These are phyloP conservation scores for Eulemur coronatus DNA, from an alignment of 2,797 vertebrate genomes.

Conservation along the genomic window DNA sequence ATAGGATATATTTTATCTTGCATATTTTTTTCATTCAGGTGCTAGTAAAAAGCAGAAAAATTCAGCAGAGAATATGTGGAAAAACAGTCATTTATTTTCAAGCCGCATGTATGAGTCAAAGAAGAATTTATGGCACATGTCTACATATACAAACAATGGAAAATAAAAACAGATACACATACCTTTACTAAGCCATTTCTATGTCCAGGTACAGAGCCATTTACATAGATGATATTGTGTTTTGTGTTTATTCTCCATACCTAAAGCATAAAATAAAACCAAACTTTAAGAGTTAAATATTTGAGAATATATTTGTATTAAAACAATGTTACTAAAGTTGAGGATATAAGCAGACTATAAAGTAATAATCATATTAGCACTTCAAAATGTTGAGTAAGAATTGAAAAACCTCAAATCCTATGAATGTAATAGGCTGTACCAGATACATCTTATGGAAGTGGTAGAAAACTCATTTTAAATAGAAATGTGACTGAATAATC, in stretches of 20 bases:
- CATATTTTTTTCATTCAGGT: not conserved
- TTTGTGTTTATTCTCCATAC: slow-evolving; percentile 97
- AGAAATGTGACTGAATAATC: not conserved
- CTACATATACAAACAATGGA: not conserved
- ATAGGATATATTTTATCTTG: not conserved
- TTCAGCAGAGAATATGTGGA: not conserved
- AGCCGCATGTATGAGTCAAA: not conserved
- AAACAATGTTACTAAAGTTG: not conserved
- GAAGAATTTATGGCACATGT: not conserved
- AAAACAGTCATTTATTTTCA: not conserved
- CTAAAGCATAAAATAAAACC: slow-evolving; percentile 81
- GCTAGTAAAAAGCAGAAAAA: not conserved
- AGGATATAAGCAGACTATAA: not conserved
- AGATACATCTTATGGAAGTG: not conserved
- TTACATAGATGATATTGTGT: slow-evolving; percentile 92
- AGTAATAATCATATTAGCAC: not conserved
- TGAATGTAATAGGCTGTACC: not conserved
- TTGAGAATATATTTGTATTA: not conserved
- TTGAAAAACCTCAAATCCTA: not conserved
- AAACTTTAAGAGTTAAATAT: not conserved
- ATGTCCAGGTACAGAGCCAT: slow-evolving; percentile 95
- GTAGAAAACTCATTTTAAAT: not conserved
- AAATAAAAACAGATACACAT: slow-evolving; percentile 60
- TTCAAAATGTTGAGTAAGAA: not conserved
- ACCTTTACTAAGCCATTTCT: slow-evolving; percentile 96